Base-by-base conservation (phyloP, 2,888 invertebrate species). In the Cordylochernes scorpioides region DNA sequence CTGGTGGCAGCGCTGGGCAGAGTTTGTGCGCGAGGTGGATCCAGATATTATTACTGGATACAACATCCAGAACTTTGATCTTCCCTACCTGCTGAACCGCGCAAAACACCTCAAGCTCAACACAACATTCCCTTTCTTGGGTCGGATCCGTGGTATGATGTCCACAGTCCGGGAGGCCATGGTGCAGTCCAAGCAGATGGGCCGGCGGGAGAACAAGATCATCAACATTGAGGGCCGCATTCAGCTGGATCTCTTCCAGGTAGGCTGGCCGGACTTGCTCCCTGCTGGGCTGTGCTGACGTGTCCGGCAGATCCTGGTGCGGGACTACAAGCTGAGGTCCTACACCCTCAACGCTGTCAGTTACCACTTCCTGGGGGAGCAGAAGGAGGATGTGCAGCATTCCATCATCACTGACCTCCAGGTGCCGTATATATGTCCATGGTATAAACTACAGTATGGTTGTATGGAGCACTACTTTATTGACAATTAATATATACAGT, bases 311-410 rank as follows among this genome's bases (percentile, higher is more conserved):
- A 63, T 91, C 17, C 63, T 91, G 39, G 65, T 86, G 16, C 62
- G 94, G 38, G 94, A 97, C 54, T 88, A 94, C 55, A 99, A 97
- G 58, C 60, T 99, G 27, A 64, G 97, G 31, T 94, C 91, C 1
- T 99, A 99, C 49, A 78, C 91, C 2, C 59, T 99, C 17, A 99
- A 99, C 56, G 78, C 91, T 31, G 97, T 99, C 24, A 86, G 86
- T 50, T 94, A 77, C 51, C 91, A 97, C 54, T 97, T 99, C 49
- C 61, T 99, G 28, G 77, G 82, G 53, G 94, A 99, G 54, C 97
- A 99, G 55, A 99, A 99, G 49, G 97, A 99, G 59, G 97, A 99
- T 59, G 97, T 99, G 0, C 94, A 97, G 54, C 91, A 97, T 49
- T 86, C 84, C 46, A 91, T 94, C 40, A 99, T 99, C 44, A 69